Percentiles rank a stretch among this genome's conserved stretches.
Evolutionary conservation across 1,140 invertebrate species (phyloP).

Genomic region (Ceratoteleas bidentatus): DNA sequence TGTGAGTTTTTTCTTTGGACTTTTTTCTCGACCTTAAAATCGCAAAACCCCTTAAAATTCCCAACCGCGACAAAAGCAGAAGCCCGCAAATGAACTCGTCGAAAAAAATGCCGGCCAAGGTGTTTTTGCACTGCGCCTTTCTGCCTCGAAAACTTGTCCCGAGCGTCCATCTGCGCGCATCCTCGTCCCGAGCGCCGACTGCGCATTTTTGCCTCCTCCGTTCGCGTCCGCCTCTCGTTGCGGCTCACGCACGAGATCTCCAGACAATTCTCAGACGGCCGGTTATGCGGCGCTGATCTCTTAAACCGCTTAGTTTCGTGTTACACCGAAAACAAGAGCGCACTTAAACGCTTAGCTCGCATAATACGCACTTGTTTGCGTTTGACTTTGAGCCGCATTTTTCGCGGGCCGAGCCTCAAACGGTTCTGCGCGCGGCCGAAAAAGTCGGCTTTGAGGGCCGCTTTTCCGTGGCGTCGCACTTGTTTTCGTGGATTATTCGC

Average conservation of each 20-base stretch:
- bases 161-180: conserved; percentile 31
- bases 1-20: no score
- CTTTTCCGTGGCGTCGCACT: conserved; percentile 1
- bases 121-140: no score
- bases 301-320: conserved; percentile 81
- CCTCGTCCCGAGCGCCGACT: conserved; percentile 18
- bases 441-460: background rate
- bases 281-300: conserved; percentile 78
- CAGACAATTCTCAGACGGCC: conserved; percentile 77
- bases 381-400: conserved; percentile 70
- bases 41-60: no score
- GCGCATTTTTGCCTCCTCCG: conserved; percentile 46
- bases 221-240: conserved; percentile 52
- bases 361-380: conserved; percentile 79
- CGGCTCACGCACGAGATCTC: conserved; percentile 73
- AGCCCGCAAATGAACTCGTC: no score
- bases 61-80: no score
- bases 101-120: no score
- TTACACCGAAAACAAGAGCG: conserved; percentile 81
- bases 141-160: conserved; percentile 49
- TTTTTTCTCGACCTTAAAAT: no score
- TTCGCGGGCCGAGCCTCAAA: conserved; percentile 34
- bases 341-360: conserved; percentile 78
- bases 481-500: conserved; percentile 17
- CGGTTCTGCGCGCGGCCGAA: background rate